A percentile compares a stretch with the other conserved stretches of the same genome.
These are phyloP conservation scores for Oryzaephilus surinamensis DNA, from an alignment of 1,140 invertebrate genomes.

Conservation along the genomic window DNA sequence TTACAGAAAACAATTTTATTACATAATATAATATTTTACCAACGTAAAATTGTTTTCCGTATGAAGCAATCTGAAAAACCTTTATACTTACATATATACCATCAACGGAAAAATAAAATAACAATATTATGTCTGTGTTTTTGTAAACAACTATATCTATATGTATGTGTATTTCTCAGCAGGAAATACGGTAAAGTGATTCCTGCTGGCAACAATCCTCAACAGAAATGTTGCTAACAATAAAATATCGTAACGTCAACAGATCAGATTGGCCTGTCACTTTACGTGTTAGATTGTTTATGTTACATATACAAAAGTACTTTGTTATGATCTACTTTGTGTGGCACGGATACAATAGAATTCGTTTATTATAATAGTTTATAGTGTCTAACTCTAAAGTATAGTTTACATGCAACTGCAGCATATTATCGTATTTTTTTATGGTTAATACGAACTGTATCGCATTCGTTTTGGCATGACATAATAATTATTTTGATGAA, in stretches of 20 bases:
- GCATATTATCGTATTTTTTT: background rate
- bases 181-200: conserved; percentile 4
- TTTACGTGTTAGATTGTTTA: background rate
- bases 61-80: too few relatives aligned
- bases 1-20: too few relatives aligned
- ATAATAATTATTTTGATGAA: too few relatives aligned
- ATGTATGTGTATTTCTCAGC: conserved; percentile 1
- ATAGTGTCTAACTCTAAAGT: background rate
- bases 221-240: background rate
- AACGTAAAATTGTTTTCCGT: too few relatives aligned
- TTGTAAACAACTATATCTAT: too few relatives aligned
- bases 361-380: background rate
- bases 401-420: background rate
- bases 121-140: too few relatives aligned
- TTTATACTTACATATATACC: too few relatives aligned
- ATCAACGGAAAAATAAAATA: too few relatives aligned
- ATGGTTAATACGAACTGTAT: too few relatives aligned
- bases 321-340: background rate
- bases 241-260: conserved; percentile 2
- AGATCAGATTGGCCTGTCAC: conserved; percentile 1
- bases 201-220: conserved; percentile 4
- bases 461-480: too few relatives aligned
- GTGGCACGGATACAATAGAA: background rate
- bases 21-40: too few relatives aligned
- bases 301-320: background rate